Evolutionary conservation across 1,140 invertebrate genomes (phyloP), one percentile per base, ranked within the genome.

Genomic region (Bombus affinis): DNA sequence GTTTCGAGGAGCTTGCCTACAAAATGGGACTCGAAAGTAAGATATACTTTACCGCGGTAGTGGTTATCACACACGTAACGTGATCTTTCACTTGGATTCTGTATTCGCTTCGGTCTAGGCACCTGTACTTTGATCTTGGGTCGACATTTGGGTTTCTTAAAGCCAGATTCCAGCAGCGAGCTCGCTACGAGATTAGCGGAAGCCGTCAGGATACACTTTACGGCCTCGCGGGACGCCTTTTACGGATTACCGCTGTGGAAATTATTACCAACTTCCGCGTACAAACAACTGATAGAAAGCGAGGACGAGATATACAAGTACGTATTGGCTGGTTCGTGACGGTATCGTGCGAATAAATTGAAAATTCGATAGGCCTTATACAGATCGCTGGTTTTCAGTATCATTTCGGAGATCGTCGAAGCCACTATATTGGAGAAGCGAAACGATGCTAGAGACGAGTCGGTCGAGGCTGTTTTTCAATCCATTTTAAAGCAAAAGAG

Each of bases 181-280:
- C 89, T 94, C 35, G 95, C 95, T 18, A 86, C 86, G 28, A 95
- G 96, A 83, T 93, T 98, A 72, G 97, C 97, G 28, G 94, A 96
- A 66, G 97, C 97, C 2, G 97, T 98, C 12, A 97, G 97, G 91
- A 95, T 96, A 66, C 96, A 98, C 88, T 98, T 98, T 92, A 95
- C 96, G 62, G 97, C 97, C 0, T 97, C 97, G 82, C 95, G 97
- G 73, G 98, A 98, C 90, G 97, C 97, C 32, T 97, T 97, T 94
- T 98, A 97, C 93, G 97, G 97, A 0, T 95, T 98, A 42, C 97
- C 98, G 0, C 93, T 98, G 53, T 98, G 98, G 98, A 98, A 98
- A 94, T 96, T 97, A 79, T 96, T 97, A 53, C 96, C 97, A 2
- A 98, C 98, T 0, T 94, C 95, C 42, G 96, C 97, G 0, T 98